phyloP scores from a whole-genome alignment of 2,797 vertebrate genomes.

The Lagodon rhomboides region DNA sequence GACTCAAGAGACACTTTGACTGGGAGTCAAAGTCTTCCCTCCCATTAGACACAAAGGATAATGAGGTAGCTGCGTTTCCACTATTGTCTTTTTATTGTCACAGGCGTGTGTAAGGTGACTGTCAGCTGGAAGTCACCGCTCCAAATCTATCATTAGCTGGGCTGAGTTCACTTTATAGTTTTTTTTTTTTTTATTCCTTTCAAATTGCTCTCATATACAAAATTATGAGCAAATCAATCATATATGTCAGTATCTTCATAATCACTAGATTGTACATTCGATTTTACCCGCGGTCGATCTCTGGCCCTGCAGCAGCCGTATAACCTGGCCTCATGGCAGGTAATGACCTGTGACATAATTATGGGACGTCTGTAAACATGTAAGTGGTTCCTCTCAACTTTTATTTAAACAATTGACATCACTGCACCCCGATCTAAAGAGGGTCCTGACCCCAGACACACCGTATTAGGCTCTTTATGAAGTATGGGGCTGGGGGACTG shows the following conservation, averaged over 20 bases:
- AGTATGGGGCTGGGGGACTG: conserved; percentile 84
- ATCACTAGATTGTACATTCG: conserved; percentile 67
- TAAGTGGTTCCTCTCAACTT: conserved; percentile 88
- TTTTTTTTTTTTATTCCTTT: conserved; percentile 27
- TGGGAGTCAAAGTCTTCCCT: conserved; percentile 87
- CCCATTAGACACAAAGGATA: conserved; percentile 87
- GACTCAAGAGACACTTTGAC: conserved; percentile 87
- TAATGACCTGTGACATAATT: conserved; percentile 86
- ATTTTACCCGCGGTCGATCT: conserved; percentile 66
- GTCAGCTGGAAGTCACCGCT: conserved; percentile 77
- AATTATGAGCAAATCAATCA: conserved; percentile 80
- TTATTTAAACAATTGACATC: conserved; percentile 91
- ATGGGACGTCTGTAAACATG: conserved; percentile 84
- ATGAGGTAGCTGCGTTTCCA: conserved; percentile 83
- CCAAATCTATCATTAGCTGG: conserved; percentile 70
- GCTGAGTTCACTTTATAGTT: conserved; percentile 65
- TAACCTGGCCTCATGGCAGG: conserved; percentile 71
- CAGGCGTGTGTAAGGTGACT: conserved; percentile 71
- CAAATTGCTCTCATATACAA: conserved; percentile 69
- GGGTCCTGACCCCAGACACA: conserved; percentile 88
- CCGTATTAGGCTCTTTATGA: conserved; percentile 90
- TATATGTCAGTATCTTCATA: conserved; percentile 74
- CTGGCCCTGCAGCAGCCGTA: conserved; percentile 54
- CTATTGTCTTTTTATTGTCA: conserved; percentile 82
- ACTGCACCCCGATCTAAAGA: conserved; percentile 83